A percentile compares a stretch with the other conserved stretches of the same genome.
phyloP scores from a whole-genome alignment of 1,140 invertebrate species.

The Drosophila lacertosa region DNA sequence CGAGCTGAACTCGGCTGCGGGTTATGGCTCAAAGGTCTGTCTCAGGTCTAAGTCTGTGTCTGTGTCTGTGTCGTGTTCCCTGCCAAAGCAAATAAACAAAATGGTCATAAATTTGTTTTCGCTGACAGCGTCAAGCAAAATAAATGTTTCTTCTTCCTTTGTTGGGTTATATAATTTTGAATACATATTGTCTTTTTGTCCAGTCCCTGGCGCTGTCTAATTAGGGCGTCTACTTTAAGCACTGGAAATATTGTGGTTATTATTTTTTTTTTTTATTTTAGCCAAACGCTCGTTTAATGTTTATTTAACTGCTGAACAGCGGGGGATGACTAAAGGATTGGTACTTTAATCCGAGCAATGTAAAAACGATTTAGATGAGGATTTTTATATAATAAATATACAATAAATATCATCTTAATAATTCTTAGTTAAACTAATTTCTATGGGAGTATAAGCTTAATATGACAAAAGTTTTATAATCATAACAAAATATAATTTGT shows the following conservation, averaged over 20 bases:
- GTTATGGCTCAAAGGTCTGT: slow-evolving; percentile 2
- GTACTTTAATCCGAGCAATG: no score
- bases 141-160: slow-evolving; percentile 49
- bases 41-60: slow-evolving; percentile 7
- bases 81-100: slow-evolving; percentile 63
- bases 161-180: slow-evolving; percentile 69
- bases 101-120: slow-evolving; percentile 60
- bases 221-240: slow-evolving; percentile 56
- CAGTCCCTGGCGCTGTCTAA: slow-evolving; percentile 66
- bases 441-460: no score
- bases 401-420: no score
- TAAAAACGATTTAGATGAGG: no score
- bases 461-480: no score
- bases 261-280: no score
- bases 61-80: background rate
- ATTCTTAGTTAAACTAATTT: no score
- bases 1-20: slow-evolving; percentile 14
- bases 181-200: slow-evolving; percentile 32
- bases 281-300: slow-evolving; percentile 33
- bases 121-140: slow-evolving; percentile 49
- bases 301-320: slow-evolving; percentile 33
- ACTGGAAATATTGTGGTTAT: slow-evolving; percentile 3
- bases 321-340: background rate
- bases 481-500: no score
- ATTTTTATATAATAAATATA: no score